Percentiles rank a stretch among this genome's conserved stretches.
These are phyloP conservation scores for Leptobrachium ailaonicum DNA, from an alignment of 2,113 vertebrate genomes.

Conservation along the genomic window DNA sequence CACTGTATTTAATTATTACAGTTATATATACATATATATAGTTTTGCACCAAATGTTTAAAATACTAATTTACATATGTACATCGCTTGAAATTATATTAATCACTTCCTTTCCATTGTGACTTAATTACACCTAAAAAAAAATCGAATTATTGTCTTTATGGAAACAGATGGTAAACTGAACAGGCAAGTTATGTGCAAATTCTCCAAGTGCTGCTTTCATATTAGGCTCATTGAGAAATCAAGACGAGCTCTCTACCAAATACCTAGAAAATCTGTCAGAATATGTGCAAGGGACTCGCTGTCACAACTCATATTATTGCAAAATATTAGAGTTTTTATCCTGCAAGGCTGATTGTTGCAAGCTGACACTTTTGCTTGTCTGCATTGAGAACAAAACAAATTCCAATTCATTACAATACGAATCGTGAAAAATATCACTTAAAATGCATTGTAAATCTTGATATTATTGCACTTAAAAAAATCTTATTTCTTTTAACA, in stretches of 20 bases:
- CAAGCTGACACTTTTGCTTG: no score
- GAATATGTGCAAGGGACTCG: no score
- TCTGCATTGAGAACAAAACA: no score
- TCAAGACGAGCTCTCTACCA: not conserved
- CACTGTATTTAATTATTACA: not conserved
- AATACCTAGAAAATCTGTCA: not conserved
- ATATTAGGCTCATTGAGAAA: not conserved
- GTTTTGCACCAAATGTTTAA: not conserved
- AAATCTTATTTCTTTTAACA: no score
- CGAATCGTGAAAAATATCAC: no score
- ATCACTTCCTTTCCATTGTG: conserved; percentile 7
- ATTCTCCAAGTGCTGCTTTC: not conserved
- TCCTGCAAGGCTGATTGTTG: no score
- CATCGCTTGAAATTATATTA: conserved; percentile 20
- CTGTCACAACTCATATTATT: no score
- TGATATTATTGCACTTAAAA: no score
- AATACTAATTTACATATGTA: conserved; percentile 1
- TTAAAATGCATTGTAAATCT: no score
- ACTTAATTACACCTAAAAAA: conserved; percentile 11
- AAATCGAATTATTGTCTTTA: conserved; percentile 5
- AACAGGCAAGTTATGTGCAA: conserved; percentile 18
- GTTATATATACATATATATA: not conserved
- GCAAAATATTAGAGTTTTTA: no score
- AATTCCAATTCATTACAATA: no score
- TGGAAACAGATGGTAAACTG: conserved; percentile 5